Base-by-base conservation (phyloP, 1,140 invertebrate genomes). In the Physella acuta region DNA sequence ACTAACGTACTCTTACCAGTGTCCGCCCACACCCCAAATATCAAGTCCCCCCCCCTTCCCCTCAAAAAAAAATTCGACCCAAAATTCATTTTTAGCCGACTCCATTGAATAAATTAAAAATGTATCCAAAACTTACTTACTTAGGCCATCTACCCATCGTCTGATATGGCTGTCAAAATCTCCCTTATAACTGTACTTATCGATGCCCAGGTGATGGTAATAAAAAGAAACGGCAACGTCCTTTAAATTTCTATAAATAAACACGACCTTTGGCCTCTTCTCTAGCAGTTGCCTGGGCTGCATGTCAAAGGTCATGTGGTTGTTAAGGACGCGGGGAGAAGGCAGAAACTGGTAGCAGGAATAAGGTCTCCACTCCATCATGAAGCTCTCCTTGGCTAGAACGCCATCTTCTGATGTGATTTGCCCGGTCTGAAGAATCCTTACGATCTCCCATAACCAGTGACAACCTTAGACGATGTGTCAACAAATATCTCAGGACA, bases 221-320 rank as follows among this genome's bases (percentile, higher is more conserved):
- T 44, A 75, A 34, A 66, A 53, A 0, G 75, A 76, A 2, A 76
- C 75, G 30, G 49, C 53, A 3, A 75, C 67, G 49, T 74, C 73
- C 49, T 76, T 76, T 4, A 71, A 67, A 60, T 76, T 76, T 65
- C 75, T 49, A 11, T 70, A 36, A 0, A 76, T 63, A 49, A 73
- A 68, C 2, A 76, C 62, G 30, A 74, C 70, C 59, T 75, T 77
- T 5, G 51, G 31, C n/a, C 58, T 65, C 20, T 60, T 65, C 8
- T 71, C 44, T 14, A 65, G 49, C 0, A 73, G n/a, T 39, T 71
- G 36, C 14, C 53, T 52, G 3, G 76, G 76, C 2, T 75, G 71
- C 26, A 63, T 44, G 5, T 56, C 28, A n/a, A 68, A 69, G 1
- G 63, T 39, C 20, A 72, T 37, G 36, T 77, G 76, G 4, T 74